Percentiles rank a stretch among this genome's conserved stretches.
phyloP scores from a whole-genome alignment of 2,113 vertebrate genomes.

The Gymnobelideus leadbeateri region DNA sequence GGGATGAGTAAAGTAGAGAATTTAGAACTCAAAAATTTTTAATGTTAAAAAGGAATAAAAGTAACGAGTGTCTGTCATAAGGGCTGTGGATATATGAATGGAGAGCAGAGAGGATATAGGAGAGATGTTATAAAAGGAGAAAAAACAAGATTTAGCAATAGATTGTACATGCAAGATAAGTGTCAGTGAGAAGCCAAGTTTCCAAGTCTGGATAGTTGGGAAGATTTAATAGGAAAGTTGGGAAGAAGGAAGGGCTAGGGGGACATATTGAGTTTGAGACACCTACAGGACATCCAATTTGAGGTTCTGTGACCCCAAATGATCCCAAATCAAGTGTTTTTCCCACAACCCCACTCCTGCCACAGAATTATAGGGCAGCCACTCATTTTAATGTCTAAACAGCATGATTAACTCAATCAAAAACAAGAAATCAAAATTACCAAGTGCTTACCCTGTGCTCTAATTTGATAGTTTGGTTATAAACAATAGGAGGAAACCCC shows the following conservation, averaged over 20 bases:
- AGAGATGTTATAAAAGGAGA: background rate
- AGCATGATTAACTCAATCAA: conserved; percentile 48
- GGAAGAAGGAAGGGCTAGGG: background rate
- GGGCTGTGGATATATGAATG: background rate
- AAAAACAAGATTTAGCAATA: background rate
- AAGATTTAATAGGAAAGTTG: background rate
- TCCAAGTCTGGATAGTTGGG: background rate
- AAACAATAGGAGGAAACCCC: conserved; percentile 75
- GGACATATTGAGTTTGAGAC: conserved; percentile 47
- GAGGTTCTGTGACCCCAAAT: background rate
- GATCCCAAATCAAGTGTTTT: background rate
- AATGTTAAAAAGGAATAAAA: background rate
- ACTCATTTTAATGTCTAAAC: conserved; percentile 48
- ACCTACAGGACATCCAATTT: conserved; percentile 10
- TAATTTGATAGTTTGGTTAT: conserved; percentile 57
- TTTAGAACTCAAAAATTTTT: background rate
- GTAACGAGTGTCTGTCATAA: background rate
- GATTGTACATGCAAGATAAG: background rate
- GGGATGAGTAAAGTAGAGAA: background rate
- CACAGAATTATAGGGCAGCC: conserved; percentile 43
- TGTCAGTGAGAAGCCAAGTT: background rate
- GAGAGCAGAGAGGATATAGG: background rate
- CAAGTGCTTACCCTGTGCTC: conserved; percentile 28
- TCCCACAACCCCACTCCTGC: background rate
- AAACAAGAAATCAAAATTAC: conserved; percentile 54